Evolutionary conservation across 2,113 vertebrate species (phyloP).

Genomic region (Sakesphorus luctuosus): DNA sequence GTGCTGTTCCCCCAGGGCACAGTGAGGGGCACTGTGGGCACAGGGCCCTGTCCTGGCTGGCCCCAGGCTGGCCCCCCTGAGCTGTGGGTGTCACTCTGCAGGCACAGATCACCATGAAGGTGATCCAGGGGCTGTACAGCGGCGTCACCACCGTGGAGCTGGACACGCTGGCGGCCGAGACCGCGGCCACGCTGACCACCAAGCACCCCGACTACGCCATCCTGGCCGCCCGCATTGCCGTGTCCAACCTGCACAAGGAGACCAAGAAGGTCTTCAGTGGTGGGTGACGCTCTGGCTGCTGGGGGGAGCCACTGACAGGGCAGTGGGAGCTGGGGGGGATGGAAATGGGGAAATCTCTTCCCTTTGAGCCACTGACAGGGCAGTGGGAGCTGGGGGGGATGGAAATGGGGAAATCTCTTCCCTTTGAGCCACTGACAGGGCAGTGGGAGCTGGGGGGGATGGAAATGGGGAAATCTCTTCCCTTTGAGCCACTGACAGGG

Average conservation of each 20-base stretch:
- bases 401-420: no score
- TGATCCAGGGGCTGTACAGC: slow-evolving; percentile 94
- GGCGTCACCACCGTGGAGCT: slow-evolving; percentile 94
- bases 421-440: no score
- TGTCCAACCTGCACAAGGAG: slow-evolving; percentile 96
- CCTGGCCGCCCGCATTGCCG: slow-evolving; percentile 92
- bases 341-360: fast-evolving
- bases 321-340: neutral
- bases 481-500: no score
- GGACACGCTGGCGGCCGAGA: slow-evolving; percentile 94
- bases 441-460: no score
- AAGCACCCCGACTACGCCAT: slow-evolving; percentile 96
- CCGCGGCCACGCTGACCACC: slow-evolving; percentile 92
- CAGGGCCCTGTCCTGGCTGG: no score
- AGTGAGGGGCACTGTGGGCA: fast-evolving
- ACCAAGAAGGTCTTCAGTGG: slow-evolving; percentile 98
- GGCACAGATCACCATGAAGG: slow-evolving; percentile 99
- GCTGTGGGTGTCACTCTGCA: slow-evolving; percentile 2
- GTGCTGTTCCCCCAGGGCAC: fast-evolving
- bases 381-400: no score
- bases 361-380: no score
- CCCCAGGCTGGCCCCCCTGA: neutral
- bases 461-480: no score
- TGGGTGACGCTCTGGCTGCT: slow-evolving; percentile 53
- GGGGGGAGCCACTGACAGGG: neutral